Evolutionary conservation across 2,888 invertebrate species (phyloP).

Genomic region (Chorisops tibialis): DNA sequence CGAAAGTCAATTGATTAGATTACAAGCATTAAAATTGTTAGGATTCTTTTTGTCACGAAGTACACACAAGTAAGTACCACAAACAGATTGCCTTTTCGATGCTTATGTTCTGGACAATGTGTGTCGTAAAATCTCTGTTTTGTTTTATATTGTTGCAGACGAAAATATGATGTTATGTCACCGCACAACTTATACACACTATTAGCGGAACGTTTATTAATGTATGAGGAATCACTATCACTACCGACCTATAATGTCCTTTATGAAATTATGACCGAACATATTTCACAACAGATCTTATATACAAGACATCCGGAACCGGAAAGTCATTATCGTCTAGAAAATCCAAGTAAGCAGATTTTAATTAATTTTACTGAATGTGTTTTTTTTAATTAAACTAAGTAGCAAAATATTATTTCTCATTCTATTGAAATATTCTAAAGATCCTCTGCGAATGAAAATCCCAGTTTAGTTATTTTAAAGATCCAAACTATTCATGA

Average conservation of each 20-base stretch:
- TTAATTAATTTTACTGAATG: too few species aligned
- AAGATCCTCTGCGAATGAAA: too few species aligned
- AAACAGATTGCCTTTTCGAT: neutral
- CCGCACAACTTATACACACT: constrained; percentile 97
- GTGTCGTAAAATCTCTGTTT: neutral
- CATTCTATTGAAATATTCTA: too few species aligned
- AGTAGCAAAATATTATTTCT: too few species aligned
- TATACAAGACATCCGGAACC: constrained; percentile 94
- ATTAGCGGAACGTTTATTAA: constrained; percentile 84
- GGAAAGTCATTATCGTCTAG: constrained; percentile 88
- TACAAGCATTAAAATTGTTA: constrained; percentile 93
- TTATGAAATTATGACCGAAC: constrained; percentile 97
- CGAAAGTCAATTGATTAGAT: constrained; percentile 90
- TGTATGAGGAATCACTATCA: constrained; percentile 85
- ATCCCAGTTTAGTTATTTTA: too few species aligned
- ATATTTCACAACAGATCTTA: constrained; percentile 90
- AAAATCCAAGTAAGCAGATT: constrained; percentile 84
- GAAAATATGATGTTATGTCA: constrained; percentile 99
- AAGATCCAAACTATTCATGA: too few species aligned
- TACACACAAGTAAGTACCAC: constrained; percentile 85
- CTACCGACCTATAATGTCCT: constrained; percentile 97
- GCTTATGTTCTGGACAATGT: neutral
- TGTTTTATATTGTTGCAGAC: constrained; percentile 55
- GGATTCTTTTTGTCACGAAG: constrained; percentile 98
- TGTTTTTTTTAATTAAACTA: too few species aligned